phyloP scores from a whole-genome alignment of 2,113 vertebrate genomes.

The Aegithalos caudatus region DNA sequence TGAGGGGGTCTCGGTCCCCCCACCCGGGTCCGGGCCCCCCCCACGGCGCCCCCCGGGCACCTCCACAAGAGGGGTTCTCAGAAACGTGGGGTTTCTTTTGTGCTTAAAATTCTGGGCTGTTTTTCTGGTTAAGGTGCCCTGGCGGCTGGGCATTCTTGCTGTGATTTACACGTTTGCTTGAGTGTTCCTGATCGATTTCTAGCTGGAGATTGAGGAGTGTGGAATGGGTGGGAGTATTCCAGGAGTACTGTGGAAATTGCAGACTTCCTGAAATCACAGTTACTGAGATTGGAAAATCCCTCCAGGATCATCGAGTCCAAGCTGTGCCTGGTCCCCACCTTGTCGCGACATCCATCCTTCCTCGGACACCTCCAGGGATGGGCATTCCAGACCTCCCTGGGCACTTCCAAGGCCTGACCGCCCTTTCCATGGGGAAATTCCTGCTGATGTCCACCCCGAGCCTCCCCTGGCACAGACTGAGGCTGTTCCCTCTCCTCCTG shows the following conservation, averaged over 20 bases:
- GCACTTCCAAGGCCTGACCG: background rate
- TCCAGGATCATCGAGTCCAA: background rate
- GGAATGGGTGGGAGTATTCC: background rate
- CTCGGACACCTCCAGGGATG: background rate
- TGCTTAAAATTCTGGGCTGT: background rate
- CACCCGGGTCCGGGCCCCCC: background rate
- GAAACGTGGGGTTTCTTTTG: background rate
- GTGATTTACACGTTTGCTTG: background rate
- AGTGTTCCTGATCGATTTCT: background rate
- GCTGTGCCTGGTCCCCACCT: background rate
- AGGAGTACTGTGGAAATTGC: background rate
- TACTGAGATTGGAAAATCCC: background rate
- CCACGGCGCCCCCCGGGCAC: accelerated
- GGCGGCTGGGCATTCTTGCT: background rate
- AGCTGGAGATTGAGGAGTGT: background rate
- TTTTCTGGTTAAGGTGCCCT: background rate
- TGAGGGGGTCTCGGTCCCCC: too few species aligned
- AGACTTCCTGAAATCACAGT: background rate
- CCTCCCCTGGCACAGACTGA: background rate
- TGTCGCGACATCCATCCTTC: background rate
- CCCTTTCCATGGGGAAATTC: background rate
- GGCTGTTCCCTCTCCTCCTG: background rate
- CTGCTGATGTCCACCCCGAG: background rate
- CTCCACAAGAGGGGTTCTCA: background rate
- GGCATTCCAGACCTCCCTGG: background rate